A percentile compares a stretch with the other conserved stretches of the same genome.
Conservation (phyloP, 2,888 invertebrate genomes). For the Liopterus haemorrhoidalis region DNA sequence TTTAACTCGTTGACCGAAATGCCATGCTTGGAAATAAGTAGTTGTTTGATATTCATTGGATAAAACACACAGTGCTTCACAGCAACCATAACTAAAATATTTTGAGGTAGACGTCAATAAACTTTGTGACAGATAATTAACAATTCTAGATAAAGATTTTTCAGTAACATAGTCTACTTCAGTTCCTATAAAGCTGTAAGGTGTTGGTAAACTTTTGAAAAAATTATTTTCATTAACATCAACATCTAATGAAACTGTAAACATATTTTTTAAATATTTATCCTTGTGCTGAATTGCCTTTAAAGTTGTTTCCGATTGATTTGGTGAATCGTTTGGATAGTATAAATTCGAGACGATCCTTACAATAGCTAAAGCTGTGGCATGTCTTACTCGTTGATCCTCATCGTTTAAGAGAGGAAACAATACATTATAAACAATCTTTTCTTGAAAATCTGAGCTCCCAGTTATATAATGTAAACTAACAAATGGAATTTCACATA, state of each 20-base stretch:
- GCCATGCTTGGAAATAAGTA: conserved; percentile 62
- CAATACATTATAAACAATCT: conserved; percentile 55
- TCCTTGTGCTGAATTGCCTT: conserved; percentile 47
- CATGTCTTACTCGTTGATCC: conserved; percentile 69
- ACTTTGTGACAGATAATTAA: conserved; percentile 48
- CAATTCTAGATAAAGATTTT: conserved; percentile 53
- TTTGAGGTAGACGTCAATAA: conserved; percentile 61
- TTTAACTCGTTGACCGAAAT: conserved; percentile 42
- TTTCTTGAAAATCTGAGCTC: conserved; percentile 52
- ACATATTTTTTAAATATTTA: conserved; percentile 37
- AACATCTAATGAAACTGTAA: conserved; percentile 30
- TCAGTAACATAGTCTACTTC: conserved; percentile 41
- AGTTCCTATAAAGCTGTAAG: conserved; percentile 43
- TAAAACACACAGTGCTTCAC: conserved; percentile 61
- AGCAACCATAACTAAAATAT: conserved; percentile 57
- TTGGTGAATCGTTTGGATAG: conserved; percentile 46
- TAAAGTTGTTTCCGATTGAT: conserved; percentile 51
- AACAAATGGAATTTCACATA: conserved; percentile 55
- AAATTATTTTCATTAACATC: conserved; percentile 44
- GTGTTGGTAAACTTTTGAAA: conserved; percentile 50
- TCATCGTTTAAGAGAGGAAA: conserved; percentile 64
- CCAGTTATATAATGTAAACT: conserved; percentile 52
- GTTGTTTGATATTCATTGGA: conserved; percentile 63
- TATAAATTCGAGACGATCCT: conserved; percentile 49
- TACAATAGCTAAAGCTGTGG: conserved; percentile 61